Conservation (phyloP, 2,797 vertebrate genomes). For the Malacoraja senta region DNA sequence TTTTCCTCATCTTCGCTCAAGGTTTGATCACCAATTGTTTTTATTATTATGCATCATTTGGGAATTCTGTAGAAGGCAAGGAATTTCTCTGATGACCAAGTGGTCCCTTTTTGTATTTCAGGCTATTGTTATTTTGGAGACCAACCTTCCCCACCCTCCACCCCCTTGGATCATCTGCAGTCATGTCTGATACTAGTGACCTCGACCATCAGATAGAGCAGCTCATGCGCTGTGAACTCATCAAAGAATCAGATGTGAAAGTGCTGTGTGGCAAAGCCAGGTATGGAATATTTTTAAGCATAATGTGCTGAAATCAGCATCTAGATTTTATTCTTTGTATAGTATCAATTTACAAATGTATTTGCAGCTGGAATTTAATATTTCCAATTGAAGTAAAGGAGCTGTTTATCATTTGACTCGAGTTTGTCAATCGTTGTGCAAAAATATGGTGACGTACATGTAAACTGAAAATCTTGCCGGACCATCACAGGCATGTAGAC, state of each 20-base stretch:
- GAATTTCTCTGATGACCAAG: neutral
- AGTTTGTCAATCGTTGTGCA: neutral
- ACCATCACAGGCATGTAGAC: too few species aligned
- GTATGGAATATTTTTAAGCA: neutral
- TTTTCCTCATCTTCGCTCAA: too few species aligned
- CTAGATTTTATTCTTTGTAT: neutral
- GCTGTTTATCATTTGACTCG: neutral
- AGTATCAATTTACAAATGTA: neutral
- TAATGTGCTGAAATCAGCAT: too few species aligned
- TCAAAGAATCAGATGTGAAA: constrained; percentile 32
- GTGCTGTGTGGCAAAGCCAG: constrained; percentile 34
- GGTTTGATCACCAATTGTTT: too few species aligned
- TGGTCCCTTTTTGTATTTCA: neutral
- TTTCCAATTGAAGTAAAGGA: neutral
- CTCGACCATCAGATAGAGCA: constrained; percentile 37
- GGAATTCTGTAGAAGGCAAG: neutral
- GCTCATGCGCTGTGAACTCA: constrained; percentile 33
- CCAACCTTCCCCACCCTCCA: neutral
- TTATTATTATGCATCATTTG: too few species aligned
- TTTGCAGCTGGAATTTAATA: neutral
- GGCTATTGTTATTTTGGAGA: neutral
- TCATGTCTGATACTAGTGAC: constrained; percentile 16
- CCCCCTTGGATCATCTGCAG: neutral
- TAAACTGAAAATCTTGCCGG: too few species aligned
- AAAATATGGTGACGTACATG: neutral